Conservation (phyloP, 2,797 vertebrate genomes). For the Pantherophis alleghaniensis region DNA sequence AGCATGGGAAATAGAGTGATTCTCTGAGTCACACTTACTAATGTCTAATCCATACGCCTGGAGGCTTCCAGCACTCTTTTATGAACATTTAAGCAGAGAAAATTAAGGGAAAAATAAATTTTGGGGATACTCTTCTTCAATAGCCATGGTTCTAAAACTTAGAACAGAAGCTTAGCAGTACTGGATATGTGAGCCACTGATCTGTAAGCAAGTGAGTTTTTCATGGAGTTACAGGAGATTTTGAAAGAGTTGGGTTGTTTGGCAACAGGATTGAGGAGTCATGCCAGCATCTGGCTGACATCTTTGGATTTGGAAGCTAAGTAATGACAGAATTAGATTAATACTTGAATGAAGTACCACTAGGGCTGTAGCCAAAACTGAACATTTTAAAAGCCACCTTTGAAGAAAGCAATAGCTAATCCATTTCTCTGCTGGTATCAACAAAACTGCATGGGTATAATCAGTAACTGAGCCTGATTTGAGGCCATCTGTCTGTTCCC, state of each 20-base stretch:
- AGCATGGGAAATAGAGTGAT: background rate
- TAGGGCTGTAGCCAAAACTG: background rate
- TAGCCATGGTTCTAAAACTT: background rate
- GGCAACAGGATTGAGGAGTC: background rate
- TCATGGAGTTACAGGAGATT: background rate
- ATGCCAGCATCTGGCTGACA: background rate
- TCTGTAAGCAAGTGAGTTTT: background rate
- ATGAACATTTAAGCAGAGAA: background rate
- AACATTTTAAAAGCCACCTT: background rate
- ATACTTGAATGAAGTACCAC: background rate
- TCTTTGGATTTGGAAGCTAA: background rate
- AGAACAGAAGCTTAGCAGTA: background rate
- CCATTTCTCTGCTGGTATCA: background rate
- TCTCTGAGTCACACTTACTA: background rate
- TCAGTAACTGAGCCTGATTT: background rate
- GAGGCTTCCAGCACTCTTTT: background rate
- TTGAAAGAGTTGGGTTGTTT: background rate
- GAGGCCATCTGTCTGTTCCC: background rate
- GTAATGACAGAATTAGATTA: background rate
- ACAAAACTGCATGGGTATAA: background rate
- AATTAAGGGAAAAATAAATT: background rate
- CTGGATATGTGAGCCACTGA: background rate
- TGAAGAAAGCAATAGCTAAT: background rate
- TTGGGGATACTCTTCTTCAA: background rate
- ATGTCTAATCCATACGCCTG: background rate